Evolutionary conservation across 2,888 invertebrate species (phyloP), one percentile per base, ranked within the genome.

Genomic region (Thumatha senex): DNA sequence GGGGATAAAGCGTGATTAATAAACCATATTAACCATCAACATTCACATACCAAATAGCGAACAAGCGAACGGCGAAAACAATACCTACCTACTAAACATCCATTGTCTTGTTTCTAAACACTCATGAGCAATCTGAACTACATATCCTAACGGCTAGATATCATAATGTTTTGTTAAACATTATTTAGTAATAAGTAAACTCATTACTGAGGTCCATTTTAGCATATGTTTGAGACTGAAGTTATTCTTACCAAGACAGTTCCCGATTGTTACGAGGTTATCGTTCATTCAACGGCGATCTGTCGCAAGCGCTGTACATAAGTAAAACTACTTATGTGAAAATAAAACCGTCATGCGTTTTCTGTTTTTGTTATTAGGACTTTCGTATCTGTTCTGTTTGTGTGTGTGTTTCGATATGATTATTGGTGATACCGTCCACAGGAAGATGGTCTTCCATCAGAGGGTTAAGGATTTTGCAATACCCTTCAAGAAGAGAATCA

Each of bases 401-500:
- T 80, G 77, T 74, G 71, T 68, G 56, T 67, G 75, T 52, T 79
- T 67, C 75, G 90, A 91, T 60, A 91, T 91, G 91, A 86, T 90
- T 52, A 68, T 84, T 14, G 90, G 90, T 40, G 90, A 91, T 58
- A 89, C 84, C 1, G 88, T 91, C 58, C 90, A 89, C 58, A 80
- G 85, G 56, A 91, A 91, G 73, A 89, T 91, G 90, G 86, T 91
- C 51, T 90, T 88, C 64, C 90, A 91, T 53, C 85, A 90, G 58
- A 83, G 91, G 62, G 77, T 90, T 24, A 91, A 91, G 65, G 88
- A 89, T 46, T 87, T 89, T 31, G 90, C 90, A 15, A 86, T 91
- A 76, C 90, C 90, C 0, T 91, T 91, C 61, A 89, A 84, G 74
- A 91, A 91, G 65, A 78, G 89, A 54, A 83, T 91, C 7, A 84